A percentile compares a stretch with the other conserved stretches of the same genome.
These are phyloP conservation scores for Yoshiicerus persimilis DNA, from an alignment of 1,140 invertebrate species.

Conservation along the genomic window DNA sequence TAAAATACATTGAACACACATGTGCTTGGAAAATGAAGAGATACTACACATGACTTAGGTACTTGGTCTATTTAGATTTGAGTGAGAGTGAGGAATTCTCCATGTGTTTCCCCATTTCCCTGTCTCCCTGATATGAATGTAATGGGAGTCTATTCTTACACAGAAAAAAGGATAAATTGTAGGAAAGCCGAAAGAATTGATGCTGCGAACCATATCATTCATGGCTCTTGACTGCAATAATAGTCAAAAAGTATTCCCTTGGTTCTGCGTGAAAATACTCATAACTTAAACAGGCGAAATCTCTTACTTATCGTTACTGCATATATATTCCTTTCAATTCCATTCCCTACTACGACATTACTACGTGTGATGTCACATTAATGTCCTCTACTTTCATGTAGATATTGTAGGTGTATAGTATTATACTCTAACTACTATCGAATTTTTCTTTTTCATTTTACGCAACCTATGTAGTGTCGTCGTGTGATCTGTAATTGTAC, in stretches of 20 bases:
- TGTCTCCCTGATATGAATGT: neutral
- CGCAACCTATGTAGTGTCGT: no score
- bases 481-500: no score
- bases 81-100: neutral
- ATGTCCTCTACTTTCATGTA: neutral
- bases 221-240: constrained; percentile 9
- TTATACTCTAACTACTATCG: no score
- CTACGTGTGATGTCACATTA: neutral
- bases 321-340: neutral
- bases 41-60: neutral
- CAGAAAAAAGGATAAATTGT: neutral
- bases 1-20: neutral
- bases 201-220: constrained; percentile 18
- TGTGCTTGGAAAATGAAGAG: neutral
- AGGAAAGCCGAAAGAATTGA: constrained; percentile 2
- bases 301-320: neutral
- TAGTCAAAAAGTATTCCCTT: neutral
- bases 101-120: neutral
- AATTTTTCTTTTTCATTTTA: no score
- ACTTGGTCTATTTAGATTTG: neutral
- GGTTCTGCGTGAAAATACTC: neutral
- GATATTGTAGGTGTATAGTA: neutral
- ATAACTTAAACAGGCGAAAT: neutral
- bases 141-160: neutral
- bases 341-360: neutral